phyloP scores from a whole-genome alignment of 2,797 vertebrate species.

The Thunnus albacares region DNA sequence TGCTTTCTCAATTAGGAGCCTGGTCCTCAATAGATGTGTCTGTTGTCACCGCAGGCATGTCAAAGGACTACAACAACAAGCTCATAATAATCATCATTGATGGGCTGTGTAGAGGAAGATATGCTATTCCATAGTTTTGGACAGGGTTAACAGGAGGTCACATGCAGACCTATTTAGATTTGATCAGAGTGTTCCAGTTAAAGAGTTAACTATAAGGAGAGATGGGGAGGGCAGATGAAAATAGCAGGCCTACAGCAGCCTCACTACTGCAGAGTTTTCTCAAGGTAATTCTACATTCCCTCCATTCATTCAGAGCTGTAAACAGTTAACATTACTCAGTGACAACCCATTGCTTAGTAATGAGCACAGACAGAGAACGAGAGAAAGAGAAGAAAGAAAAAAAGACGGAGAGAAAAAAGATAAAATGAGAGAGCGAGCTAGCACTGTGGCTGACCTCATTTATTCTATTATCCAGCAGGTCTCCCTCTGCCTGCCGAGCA shows the following conservation, averaged over 20 bases:
- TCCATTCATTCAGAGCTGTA: conserved; percentile 46
- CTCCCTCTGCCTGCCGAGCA: conserved; percentile 38
- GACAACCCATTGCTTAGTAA: conserved; percentile 56
- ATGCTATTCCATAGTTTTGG: background rate
- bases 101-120: background rate
- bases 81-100: background rate
- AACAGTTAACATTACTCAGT: conserved; percentile 63
- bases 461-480: conserved; percentile 65
- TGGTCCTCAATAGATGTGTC: conserved; percentile 1
- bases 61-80: conserved; percentile 4
- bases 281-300: conserved; percentile 20
- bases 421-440: background rate
- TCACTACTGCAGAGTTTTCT: conserved; percentile 40
- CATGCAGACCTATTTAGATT: background rate
- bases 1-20: background rate
- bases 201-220: conserved; percentile 33
- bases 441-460: conserved; percentile 62
- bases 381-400: conserved; percentile 12
- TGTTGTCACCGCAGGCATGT: background rate
- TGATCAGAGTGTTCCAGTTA: conserved; percentile 3
- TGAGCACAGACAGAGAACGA: conserved; percentile 35
- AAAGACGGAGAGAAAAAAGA: conserved; percentile 12
- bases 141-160: conserved; percentile 8
- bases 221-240: conserved; percentile 33
- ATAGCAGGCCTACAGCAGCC: conserved; percentile 35